Base-by-base conservation (phyloP, 2,888 invertebrate species). In the Diarsia dahlii region DNA sequence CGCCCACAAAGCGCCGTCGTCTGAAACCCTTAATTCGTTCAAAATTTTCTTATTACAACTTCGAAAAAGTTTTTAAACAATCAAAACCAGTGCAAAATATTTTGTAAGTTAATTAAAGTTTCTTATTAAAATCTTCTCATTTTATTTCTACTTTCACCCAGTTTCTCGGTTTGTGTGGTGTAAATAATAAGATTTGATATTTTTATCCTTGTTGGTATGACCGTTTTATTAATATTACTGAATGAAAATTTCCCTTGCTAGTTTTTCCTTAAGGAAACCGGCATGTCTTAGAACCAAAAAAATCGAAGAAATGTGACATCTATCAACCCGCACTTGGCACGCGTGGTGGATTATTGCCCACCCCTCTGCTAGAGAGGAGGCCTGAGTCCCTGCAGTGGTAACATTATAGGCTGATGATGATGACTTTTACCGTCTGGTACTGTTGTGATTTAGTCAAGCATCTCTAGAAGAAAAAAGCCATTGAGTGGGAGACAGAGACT, bases 71-170 rank as follows among this genome's bases (percentile, higher is more conserved):
- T 69, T 58, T 66, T 52, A 34, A 78, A 82, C 65, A 78, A 78
- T 82, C 78, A 82, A 63, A 82, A 45, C 48, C 71, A 71, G 68
- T 70, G 46, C 23, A 79, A 79, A 75, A 79, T 77, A 70, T 87
- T 88, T 78, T 60, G 62, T 74, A 88, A 90, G 84, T 88, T 88
- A 89, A 90, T 89, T 89, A 88, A 90, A 91, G 84, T 89, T 89
- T 87, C 64, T 84, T 81, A 69, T 84, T 86, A 84, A 75, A 73
- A 85, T 81, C 78, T 86, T 86, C 74, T 80, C 81, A 82, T 85
- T 88, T 87, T 82, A 81, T 86, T 87, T 76, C 68, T 69, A 74
- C 76, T 82, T 81, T 86, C 56, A 64, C 71, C 71, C 82, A 80
- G 77, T 81, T 84, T 78, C 78, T 84, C 69, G 9, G 71, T n/a